A percentile compares a stretch with the other conserved stretches of the same genome.
Conservation (phyloP, 2,113 vertebrate genomes). For the Caranx melampygus region DNA sequence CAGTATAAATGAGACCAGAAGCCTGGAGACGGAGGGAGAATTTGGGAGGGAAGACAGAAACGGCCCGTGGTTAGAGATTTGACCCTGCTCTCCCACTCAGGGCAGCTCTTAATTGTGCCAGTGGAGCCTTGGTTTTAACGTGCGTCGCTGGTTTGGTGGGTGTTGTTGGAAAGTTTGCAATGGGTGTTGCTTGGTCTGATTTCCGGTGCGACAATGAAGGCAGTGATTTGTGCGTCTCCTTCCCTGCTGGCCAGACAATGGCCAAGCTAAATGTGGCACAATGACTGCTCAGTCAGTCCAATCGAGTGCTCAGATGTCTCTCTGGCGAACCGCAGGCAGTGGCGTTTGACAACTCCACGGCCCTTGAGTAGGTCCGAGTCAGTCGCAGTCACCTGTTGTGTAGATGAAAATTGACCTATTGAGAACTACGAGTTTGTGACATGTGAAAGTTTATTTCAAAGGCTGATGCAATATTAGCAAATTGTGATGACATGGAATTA, state of each 20-base stretch:
- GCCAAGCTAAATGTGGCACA: slow-evolving; percentile 76
- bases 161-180: slow-evolving; percentile 72
- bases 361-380: neutral
- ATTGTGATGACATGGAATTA: neutral
- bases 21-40: slow-evolving; percentile 22
- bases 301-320: slow-evolving; percentile 38
- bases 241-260: slow-evolving; percentile 76
- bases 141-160: slow-evolving; percentile 62
- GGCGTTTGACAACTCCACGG: slow-evolving; percentile 9
- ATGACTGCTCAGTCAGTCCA: slow-evolving; percentile 64
- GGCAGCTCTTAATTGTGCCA: slow-evolving; percentile 53
- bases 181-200: slow-evolving; percentile 68
- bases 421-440: neutral
- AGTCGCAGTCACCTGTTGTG: slow-evolving; percentile 14
- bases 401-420: neutral
- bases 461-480: neutral
- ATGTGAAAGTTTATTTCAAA: neutral
- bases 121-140: slow-evolving; percentile 52
- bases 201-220: slow-evolving; percentile 77
- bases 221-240: slow-evolving; percentile 73
- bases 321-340: slow-evolving; percentile 26
- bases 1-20: slow-evolving; percentile 24
- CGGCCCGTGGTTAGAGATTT: slow-evolving; percentile 29
- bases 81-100: slow-evolving; percentile 42
- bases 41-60: slow-evolving; percentile 39